Conservation (phyloP, 2,113 vertebrate species). For the Tragelaphus buxtoni region DNA sequence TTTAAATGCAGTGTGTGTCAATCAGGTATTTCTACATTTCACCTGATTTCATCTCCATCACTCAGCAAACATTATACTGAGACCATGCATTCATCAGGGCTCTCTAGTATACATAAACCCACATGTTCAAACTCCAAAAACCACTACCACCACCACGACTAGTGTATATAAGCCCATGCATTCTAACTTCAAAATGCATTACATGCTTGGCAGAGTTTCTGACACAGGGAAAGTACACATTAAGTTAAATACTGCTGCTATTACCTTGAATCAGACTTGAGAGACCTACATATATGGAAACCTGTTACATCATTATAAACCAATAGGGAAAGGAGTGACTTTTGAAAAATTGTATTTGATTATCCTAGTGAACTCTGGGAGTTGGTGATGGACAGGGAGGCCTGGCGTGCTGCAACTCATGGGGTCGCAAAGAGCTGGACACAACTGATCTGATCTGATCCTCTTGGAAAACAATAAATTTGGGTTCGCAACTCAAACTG, state of each 20-base stretch:
- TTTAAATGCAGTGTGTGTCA: conserved; percentile 34
- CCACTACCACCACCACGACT: not conserved
- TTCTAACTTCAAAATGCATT: not conserved
- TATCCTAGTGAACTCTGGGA: not conserved
- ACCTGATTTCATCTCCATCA: not conserved
- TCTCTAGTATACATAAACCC: not conserved
- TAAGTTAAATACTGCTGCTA: not conserved
- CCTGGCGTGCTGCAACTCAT: no score
- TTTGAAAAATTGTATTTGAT: conserved; percentile 19
- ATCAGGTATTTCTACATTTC: not conserved
- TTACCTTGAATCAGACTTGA: not conserved
- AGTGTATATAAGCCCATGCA: not conserved
- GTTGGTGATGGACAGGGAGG: no score
- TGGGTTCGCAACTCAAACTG: not conserved
- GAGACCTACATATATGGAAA: not conserved
- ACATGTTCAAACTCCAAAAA: not conserved
- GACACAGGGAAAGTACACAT: not conserved
- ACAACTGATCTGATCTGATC: no score
- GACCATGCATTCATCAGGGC: not conserved
- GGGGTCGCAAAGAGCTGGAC: no score
- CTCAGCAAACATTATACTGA: not conserved
- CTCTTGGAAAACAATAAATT: not conserved
- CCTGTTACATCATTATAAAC: not conserved
- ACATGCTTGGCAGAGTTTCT: not conserved
- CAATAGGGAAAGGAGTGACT: not conserved